A percentile compares a stretch with the other conserved stretches of the same genome.
Conservation (phyloP, 1,140 invertebrate genomes). For the Drosophila melanica region DNA sequence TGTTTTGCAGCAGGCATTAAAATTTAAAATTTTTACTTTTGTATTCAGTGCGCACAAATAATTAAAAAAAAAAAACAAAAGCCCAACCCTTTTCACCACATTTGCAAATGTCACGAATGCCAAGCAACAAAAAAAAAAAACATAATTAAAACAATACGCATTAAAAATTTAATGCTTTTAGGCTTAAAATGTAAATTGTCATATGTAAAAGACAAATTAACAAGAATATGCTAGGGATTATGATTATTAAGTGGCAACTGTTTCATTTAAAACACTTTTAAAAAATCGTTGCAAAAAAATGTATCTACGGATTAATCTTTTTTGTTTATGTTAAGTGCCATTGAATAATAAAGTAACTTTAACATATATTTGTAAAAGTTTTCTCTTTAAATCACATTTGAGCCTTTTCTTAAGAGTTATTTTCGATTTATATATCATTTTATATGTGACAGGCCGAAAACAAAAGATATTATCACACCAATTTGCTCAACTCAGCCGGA, state of each 20-base stretch:
- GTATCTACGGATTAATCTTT: background rate
- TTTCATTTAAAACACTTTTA: background rate
- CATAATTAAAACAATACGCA: background rate
- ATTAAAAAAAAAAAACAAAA: background rate
- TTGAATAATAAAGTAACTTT: background rate
- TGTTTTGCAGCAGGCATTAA: slow-evolving; percentile 2
- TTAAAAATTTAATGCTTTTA: slow-evolving; percentile 4
- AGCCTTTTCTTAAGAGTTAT: too few species aligned
- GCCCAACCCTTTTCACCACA: background rate
- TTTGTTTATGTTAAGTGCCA: background rate
- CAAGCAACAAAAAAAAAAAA: background rate
- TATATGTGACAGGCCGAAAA: slow-evolving; percentile 2
- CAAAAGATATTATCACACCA: slow-evolving; percentile 38
- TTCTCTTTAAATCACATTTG: background rate
- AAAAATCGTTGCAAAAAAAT: too few species aligned
- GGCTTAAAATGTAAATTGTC: slow-evolving; percentile 18
- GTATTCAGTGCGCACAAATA: background rate
- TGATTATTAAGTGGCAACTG: background rate
- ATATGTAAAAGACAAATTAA: slow-evolving; percentile 13
- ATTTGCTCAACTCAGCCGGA: slow-evolving; percentile 54
- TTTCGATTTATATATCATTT: slow-evolving; percentile 8
- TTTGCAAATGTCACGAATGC: background rate
- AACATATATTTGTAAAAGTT: too few species aligned
- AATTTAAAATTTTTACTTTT: background rate
- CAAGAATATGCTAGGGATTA: slow-evolving; percentile 13